Evolutionary conservation across 2,797 vertebrate species (phyloP), one percentile per base, ranked within the genome.

Genomic region (Pteropus rufus): DNA sequence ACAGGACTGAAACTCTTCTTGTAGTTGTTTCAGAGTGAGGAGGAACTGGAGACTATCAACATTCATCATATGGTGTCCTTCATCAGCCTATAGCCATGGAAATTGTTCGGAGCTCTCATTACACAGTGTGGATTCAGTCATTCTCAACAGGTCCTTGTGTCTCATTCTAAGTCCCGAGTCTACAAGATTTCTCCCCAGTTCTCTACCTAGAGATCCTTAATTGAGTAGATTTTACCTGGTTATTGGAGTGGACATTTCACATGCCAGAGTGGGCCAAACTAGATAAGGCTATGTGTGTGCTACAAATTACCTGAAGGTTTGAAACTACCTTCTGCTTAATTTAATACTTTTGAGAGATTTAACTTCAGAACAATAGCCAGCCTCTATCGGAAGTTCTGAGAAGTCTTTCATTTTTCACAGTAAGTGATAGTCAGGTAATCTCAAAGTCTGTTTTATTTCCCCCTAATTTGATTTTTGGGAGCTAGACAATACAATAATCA

Each of bases 271-370:
- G 46, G 44, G 60, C n/a, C 69, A 24, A 90, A 70, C 54, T n/a
- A 54, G 62, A 44, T 26, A 69, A 69, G n/a, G 11, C 23, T 79
- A 2, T 58, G 34, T 64, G 6, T 46, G 15, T 56, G 69, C 62
- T 85, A 31, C 44, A 85, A 67, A 77, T 49, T 60, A 52, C 31
- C 46, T n/a, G 14, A 91, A 87, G 18, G 11, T 89, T 62, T 23
- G 34, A 84, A 70, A 62, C 9, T 26, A 16, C 7, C 18, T 54
- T 67, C 29, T 44, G 62, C 34, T 89, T 54, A 65, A 58, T 81
- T 90, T 69, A 81, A 72, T 83, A 81, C 65, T 89, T 82, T 82
- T 91, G 58, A 89, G 60, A 82, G 39, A 75, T 83, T 87, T 91
- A 91, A 49, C 18, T 39, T 21, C 31, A 75, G 46, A 86, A 75